Evolutionary conservation across 2,113 vertebrate genomes (phyloP).

Genomic region (Percopsis transmontana): DNA sequence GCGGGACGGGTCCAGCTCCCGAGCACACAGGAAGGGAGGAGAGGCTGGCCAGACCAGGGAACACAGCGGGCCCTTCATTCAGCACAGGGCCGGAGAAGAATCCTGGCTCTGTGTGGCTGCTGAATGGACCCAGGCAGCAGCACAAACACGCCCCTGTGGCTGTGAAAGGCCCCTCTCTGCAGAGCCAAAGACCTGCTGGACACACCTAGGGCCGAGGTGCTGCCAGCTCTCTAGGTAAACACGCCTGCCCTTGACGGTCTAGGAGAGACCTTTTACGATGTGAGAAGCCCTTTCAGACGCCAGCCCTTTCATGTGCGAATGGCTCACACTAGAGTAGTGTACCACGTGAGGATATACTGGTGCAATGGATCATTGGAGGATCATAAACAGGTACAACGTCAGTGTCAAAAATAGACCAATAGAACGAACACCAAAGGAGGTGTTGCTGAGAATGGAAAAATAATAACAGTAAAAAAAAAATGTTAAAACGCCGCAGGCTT

Average conservation of each 20-base stretch:
- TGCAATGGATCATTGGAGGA: constrained; percentile 19
- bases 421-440: too few species aligned
- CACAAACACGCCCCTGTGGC: constrained; percentile 88
- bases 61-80: constrained; percentile 87
- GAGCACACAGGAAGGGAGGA: constrained; percentile 92
- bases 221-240: constrained; percentile 74
- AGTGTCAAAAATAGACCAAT: too few species aligned
- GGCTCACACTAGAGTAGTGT: too few species aligned
- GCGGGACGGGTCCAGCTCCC: constrained; percentile 80
- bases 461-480: too few species aligned
- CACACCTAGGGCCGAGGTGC: constrained; percentile 69
- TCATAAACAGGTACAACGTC: too few species aligned
- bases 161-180: constrained; percentile 77
- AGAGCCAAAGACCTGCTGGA: constrained; percentile 79
- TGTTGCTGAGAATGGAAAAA: too few species aligned
- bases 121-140: constrained; percentile 78
- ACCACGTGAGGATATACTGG: neutral
- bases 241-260: constrained; percentile 66
- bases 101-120: constrained; percentile 86
- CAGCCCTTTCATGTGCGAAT: neutral
- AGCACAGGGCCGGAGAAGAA: constrained; percentile 85
- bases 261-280: constrained; percentile 67
- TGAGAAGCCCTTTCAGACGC: constrained; percentile 65
- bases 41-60: constrained; percentile 79
- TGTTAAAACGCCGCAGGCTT: too few species aligned